phyloP scores from a whole-genome alignment of 2,797 vertebrate species.

The Trachops cirrhosus region DNA sequence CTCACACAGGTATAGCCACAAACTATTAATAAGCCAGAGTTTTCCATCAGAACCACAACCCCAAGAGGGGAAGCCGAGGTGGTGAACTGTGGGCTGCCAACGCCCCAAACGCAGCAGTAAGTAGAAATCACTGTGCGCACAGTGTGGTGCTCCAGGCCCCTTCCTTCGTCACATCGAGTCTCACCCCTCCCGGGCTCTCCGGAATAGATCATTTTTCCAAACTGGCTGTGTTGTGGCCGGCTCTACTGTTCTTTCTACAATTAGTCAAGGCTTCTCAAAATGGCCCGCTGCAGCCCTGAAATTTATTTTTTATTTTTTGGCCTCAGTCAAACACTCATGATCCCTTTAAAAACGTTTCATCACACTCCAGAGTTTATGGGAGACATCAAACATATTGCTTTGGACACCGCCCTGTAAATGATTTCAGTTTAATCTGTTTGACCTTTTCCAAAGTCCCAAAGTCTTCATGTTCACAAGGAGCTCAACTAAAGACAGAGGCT shows the following conservation, averaged over 20 bases:
- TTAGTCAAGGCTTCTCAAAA: slow-evolving; percentile 70
- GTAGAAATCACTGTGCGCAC: neutral
- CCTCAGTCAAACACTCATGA: slow-evolving; percentile 39
- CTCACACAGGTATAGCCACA: neutral
- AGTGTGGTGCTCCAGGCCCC: neutral
- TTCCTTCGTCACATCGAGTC: slow-evolving; percentile 29
- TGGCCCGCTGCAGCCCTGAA: neutral
- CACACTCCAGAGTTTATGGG: slow-evolving; percentile 18
- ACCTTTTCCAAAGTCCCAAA: slow-evolving; percentile 28
- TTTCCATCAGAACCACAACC: slow-evolving; percentile 39
- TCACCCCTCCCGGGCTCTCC: slow-evolving; percentile 47
- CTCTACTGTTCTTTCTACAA: slow-evolving; percentile 47
- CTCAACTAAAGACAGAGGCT: slow-evolving; percentile 11
- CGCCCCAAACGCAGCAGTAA: neutral
- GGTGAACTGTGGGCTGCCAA: neutral
- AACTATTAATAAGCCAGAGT: neutral
- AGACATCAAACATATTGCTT: slow-evolving; percentile 9
- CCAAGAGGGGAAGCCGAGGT: slow-evolving; percentile 9
- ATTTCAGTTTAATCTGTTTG: slow-evolving; percentile 46
- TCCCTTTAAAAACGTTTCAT: slow-evolving; percentile 60
- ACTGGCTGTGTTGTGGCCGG: slow-evolving; percentile 52
- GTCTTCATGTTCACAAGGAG: neutral
- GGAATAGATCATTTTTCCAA: slow-evolving; percentile 63
- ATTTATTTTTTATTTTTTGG: slow-evolving; percentile 62
- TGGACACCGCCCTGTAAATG: slow-evolving; percentile 16